Conservation (phyloP, 2,888 invertebrate species). For the Folsomia manolachei region DNA sequence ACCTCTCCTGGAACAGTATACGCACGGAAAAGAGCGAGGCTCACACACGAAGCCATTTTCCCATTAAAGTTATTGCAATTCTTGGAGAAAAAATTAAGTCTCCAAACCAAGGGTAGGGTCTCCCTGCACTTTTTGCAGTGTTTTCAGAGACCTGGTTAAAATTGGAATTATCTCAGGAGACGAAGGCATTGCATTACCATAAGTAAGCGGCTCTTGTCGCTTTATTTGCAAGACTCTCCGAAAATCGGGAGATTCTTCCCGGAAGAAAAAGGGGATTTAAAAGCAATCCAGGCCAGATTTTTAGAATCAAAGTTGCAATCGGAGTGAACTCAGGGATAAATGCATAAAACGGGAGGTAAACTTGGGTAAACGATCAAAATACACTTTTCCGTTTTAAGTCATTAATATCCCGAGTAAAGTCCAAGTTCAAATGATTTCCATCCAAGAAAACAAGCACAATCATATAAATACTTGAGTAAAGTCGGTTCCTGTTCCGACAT, state of each 20-base stretch:
- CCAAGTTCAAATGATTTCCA: no score
- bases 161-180: background rate
- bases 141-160: background rate
- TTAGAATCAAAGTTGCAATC: background rate
- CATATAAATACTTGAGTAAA: no score
- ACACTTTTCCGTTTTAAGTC: no score
- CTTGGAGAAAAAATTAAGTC: slow-evolving; percentile 5
- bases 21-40: background rate
- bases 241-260: no score
- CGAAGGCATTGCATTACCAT: background rate
- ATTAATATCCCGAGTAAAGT: no score
- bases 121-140: background rate
- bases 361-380: background rate
- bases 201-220: no score
- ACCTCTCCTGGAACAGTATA: no score
- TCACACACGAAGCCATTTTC: background rate
- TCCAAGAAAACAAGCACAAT: no score
- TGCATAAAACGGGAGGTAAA: background rate
- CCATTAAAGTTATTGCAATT: background rate
- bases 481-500: no score
- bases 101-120: background rate
- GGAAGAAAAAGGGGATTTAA: background rate
- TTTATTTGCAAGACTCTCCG: no score
- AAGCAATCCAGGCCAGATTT: background rate
- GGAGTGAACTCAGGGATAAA: background rate